These are phyloP conservation scores for Arctia plantaginis DNA, from an alignment of 2,888 invertebrate genomes.

Conservation along the genomic window DNA sequence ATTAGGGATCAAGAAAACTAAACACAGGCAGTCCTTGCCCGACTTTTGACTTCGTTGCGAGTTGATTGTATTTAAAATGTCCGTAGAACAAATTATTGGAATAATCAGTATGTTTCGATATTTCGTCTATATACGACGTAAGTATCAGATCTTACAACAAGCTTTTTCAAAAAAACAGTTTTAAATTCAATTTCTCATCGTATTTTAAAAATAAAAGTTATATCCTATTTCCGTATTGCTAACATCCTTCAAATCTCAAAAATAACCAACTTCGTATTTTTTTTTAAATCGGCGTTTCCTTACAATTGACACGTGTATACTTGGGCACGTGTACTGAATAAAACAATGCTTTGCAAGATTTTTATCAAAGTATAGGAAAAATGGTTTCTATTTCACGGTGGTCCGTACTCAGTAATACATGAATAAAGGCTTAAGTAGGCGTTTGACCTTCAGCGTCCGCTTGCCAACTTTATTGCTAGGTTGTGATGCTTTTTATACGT, in stretches of 20 bases:
- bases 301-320: constrained; percentile 47
- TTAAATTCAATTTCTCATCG: neutral
- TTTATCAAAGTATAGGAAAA: constrained; percentile 43
- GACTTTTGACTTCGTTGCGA: too few relatives aligned
- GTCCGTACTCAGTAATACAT: constrained; percentile 49
- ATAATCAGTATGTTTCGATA: too few relatives aligned
- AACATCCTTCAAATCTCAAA: constrained; percentile 16
- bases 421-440: constrained; percentile 46
- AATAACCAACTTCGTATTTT: constrained; percentile 17
- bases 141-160: neutral
- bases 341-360: constrained; percentile 45
- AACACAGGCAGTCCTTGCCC: too few relatives aligned
- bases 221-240: constrained; percentile 9
- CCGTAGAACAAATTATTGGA: too few relatives aligned
- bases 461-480: constrained; percentile 17
- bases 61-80: too few relatives aligned
- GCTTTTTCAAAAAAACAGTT: neutral
- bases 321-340: constrained; percentile 45
- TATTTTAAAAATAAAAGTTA: constrained; percentile 3
- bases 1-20: neutral
- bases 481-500: constrained; percentile 18
- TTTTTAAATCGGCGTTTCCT: constrained; percentile 27
- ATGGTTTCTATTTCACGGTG: constrained; percentile 51
- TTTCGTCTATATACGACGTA: too few relatives aligned
- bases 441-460: constrained; percentile 45